Base-by-base conservation (phyloP, 2,797 vertebrate species). In the Poecilia gillii region DNA sequence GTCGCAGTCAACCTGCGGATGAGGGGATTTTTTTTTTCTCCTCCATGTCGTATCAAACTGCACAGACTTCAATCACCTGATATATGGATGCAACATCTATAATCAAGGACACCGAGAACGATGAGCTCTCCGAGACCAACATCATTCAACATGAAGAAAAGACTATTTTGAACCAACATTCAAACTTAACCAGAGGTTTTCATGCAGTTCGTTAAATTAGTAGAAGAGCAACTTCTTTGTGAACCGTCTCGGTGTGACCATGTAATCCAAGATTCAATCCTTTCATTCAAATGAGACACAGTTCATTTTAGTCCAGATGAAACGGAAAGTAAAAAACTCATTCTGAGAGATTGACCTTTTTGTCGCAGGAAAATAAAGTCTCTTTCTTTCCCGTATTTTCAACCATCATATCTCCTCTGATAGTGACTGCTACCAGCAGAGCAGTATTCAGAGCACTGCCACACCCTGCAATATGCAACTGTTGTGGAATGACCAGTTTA, bases 401-500 rank as follows among this genome's bases (percentile, higher is more conserved):
- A 73, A 51, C 25, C 36, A 43, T 57, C 36, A 49, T 25, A 41
- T 36, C 73, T 43, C 25, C 23, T 73, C 72, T 73, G 11, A 53
- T n/a, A 18, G 14, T 16, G 25, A 46, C 20, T n/a, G 53, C 51
- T 28, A 59, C 36, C 39, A 74, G 23, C 73, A 57, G 33, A 76
- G 62, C 62, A 31, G 39, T 25, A 31, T 31, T 66, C 12, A 33
- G 43, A 49, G 46, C 73, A 76, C 57, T 55, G 47, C 77, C 79
- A 80, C 86, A 77, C 75, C 76, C 74, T 14, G 66, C 82, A 85
- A 82, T 81, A 76, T 77, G 73, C 66, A 76, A 84, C 74, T 76
- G 74, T 84, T 76, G 86, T 84, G 82, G 90, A 81, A 80, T 78
- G 87, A 88, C 85, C 86, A 76, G 75, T 73, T 81, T 76, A 76